Percentiles rank a stretch among this genome's conserved stretches.
Evolutionary conservation across 1,140 invertebrate species (phyloP).

Genomic region (Laupala kohalensis): DNA sequence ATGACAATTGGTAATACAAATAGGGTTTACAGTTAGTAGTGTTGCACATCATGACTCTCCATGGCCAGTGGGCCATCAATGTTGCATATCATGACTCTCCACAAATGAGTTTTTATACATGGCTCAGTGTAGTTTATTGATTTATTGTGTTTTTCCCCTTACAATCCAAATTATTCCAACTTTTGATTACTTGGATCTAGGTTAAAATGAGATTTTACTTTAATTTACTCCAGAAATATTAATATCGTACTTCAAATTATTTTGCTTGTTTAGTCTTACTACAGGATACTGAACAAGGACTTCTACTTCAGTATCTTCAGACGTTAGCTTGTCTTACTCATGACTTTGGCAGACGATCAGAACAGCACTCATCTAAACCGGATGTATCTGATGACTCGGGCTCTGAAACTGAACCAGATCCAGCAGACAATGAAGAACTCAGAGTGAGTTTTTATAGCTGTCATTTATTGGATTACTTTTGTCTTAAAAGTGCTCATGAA

Average conservation of each 20-base stretch:
- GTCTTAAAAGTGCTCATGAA: neutral
- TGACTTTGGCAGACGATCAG: constrained; percentile 15
- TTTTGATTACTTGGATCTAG: neutral
- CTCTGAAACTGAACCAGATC: constrained; percentile 23
- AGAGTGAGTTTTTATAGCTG: neutral
- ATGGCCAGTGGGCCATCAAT: too few species aligned
- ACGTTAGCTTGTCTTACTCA: constrained; percentile 28
- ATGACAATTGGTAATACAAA: too few species aligned
- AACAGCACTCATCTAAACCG: neutral
- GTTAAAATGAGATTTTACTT: neutral
- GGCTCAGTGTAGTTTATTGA: too few species aligned
- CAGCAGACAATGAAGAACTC: constrained; percentile 5
- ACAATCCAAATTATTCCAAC: too few species aligned
- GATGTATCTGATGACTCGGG: constrained; percentile 23
- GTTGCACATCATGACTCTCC: too few species aligned
- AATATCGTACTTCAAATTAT: neutral
- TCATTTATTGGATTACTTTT: neutral
- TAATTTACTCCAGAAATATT: too few species aligned
- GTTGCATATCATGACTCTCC: too few species aligned
- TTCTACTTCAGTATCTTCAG: constrained; percentile 28
- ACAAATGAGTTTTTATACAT: too few species aligned
- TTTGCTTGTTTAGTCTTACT: constrained; percentile 9
- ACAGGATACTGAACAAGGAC: constrained; percentile 21
- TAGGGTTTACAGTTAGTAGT: too few species aligned
- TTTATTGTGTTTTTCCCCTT: too few species aligned